A percentile compares a stretch with the other conserved stretches of the same genome.
phyloP scores from a whole-genome alignment of 2,797 vertebrate genomes.

The Taeniopygia guttata region DNA sequence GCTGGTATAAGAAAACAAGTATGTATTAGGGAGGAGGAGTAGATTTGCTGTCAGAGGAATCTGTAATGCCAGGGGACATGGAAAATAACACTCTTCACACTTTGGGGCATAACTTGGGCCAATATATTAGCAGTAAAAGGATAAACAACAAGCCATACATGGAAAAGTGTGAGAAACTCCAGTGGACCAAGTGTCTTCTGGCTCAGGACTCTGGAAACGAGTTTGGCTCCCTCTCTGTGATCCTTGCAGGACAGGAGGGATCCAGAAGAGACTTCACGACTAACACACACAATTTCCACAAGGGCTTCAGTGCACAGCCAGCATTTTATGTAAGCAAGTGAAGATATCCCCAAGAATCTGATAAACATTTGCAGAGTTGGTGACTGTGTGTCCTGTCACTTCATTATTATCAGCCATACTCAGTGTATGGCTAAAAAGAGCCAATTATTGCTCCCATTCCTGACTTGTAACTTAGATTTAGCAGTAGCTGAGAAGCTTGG shows the following conservation, averaged over 20 bases:
- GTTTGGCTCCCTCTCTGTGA: neutral
- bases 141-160: neutral
- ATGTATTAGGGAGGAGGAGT: accelerated
- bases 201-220: neutral
- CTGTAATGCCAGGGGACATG: neutral
- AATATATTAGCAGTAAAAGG: neutral
- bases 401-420: neutral
- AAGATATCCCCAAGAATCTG: neutral
- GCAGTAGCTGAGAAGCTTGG: neutral
- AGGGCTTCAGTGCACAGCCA: neutral
- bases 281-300: neutral
- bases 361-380: neutral
- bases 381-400: neutral
- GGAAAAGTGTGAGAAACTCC: neutral
- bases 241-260: neutral
- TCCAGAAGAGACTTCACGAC: neutral
- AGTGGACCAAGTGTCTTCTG: accelerated
- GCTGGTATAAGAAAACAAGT: neutral
- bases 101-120: neutral
- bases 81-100: neutral
- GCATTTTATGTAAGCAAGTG: neutral
- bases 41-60: neutral
- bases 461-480: neutral
- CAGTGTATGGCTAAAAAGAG: neutral
- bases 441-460: neutral